These are phyloP conservation scores for Ariopsis seemanni DNA, from an alignment of 2,113 vertebrate species.

Conservation along the genomic window DNA sequence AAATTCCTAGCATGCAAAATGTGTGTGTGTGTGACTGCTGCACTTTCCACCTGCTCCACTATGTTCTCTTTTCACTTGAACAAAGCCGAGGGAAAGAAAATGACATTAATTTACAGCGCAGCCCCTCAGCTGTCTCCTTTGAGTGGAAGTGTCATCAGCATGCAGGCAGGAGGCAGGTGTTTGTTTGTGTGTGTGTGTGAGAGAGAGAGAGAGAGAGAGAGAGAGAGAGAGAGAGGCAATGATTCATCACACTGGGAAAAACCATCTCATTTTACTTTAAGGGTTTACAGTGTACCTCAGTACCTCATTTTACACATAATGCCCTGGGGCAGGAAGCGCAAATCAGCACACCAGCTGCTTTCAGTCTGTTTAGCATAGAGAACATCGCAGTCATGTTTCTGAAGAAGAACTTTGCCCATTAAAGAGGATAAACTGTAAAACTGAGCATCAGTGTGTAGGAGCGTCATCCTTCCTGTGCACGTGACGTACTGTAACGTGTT, in stretches of 20 bases:
- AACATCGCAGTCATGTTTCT: background rate
- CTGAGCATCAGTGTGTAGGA: background rate
- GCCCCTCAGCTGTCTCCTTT: constrained; percentile 26
- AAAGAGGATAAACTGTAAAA: background rate
- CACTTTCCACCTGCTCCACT: background rate
- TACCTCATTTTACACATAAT: background rate
- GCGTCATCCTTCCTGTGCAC: background rate
- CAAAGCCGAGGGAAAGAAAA: constrained; percentile 39
- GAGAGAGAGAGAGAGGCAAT: constrained; percentile 31
- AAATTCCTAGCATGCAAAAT: background rate
- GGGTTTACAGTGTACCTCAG: background rate
- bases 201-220: too few relatives aligned
- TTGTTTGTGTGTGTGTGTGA: background rate
- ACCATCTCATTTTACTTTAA: constrained; percentile 11
- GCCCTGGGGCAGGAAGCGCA: background rate
- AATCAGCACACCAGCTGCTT: background rate
- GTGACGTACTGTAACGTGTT: too few relatives aligned
- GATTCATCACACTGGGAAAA: constrained; percentile 51
- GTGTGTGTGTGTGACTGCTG: background rate
- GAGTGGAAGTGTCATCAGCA: constrained; percentile 30
- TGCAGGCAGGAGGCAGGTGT: constrained; percentile 27
- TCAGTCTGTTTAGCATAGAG: background rate
- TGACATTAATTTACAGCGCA: constrained; percentile 52
- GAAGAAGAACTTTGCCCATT: background rate
- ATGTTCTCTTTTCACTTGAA: background rate